Conservation (phyloP, 92 coral and sea anemone genomes). For the Heliopora coerulea region DNA sequence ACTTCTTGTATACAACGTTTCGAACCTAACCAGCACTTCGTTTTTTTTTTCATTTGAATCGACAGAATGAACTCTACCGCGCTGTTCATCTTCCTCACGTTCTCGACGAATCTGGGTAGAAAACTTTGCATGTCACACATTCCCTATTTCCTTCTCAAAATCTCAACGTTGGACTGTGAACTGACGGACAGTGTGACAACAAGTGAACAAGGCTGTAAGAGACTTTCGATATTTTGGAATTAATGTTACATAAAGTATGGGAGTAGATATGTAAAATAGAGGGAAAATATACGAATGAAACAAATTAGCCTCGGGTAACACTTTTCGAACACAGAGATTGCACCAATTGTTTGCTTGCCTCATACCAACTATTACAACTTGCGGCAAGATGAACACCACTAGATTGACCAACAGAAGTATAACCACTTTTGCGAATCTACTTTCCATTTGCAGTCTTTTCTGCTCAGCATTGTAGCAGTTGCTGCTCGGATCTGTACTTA, state of each 20-base stretch:
- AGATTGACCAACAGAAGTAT: neutral
- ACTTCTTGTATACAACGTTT: too few species aligned
- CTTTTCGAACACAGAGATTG: neutral
- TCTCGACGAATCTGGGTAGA: too few species aligned
- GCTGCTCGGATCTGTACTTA: neutral
- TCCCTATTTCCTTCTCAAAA: too few species aligned
- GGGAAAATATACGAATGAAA: neutral
- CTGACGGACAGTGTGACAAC: too few species aligned
- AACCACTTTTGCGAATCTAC: neutral
- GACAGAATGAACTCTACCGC: too few species aligned
- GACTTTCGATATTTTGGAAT: constrained; percentile 20
- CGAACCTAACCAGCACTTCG: too few species aligned
- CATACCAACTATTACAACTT: neutral
- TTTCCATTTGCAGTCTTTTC: neutral
- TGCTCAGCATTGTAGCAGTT: neutral
- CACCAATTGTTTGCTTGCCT: neutral
- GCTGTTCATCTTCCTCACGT: too few species aligned
- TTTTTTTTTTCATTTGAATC: too few species aligned
- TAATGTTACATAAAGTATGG: neutral
- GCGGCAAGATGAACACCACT: neutral
- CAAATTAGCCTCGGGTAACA: neutral
- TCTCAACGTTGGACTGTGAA: too few species aligned
- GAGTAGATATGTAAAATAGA: neutral
- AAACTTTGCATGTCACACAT: too few species aligned
- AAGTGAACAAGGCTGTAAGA: too few species aligned